These are phyloP conservation scores for Parelbella ahira DNA, from an alignment of 2,888 invertebrate species.

Conservation along the genomic window DNA sequence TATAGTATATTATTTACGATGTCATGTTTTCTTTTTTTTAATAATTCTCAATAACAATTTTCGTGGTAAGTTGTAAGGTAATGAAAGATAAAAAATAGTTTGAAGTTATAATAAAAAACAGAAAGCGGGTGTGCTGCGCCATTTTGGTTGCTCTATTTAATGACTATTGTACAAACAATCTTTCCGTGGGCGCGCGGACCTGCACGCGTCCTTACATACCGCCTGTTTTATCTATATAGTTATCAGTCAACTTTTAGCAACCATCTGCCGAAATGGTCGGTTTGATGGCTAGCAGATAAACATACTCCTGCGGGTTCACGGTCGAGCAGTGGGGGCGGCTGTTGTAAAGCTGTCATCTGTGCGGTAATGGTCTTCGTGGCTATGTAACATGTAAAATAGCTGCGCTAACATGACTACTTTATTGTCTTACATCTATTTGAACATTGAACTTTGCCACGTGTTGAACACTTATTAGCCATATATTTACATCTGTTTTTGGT, in stretches of 20 bases:
- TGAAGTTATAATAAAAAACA: background rate
- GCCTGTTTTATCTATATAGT: slow-evolving; percentile 31
- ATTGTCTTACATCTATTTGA: slow-evolving; percentile 29
- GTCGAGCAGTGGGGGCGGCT: slow-evolving; percentile 46
- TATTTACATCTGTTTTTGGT: slow-evolving; percentile 27
- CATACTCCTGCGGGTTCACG: slow-evolving; percentile 53
- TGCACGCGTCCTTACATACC: slow-evolving; percentile 20
- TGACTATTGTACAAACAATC: too few species aligned
- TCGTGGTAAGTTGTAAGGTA: too few species aligned
- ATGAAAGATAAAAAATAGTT: too few species aligned
- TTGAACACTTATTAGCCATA: slow-evolving; percentile 42
- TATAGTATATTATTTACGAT: too few species aligned
- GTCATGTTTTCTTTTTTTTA: too few species aligned
- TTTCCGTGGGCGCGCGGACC: too few species aligned
- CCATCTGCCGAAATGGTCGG: slow-evolving; percentile 66
- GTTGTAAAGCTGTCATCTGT: slow-evolving; percentile 46
- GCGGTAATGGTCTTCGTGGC: slow-evolving; percentile 35
- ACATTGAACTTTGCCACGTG: slow-evolving; percentile 51
- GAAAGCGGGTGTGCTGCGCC: too few species aligned
- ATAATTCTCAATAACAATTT: too few species aligned
- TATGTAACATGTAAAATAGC: slow-evolving; percentile 29
- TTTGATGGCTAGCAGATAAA: slow-evolving; percentile 60
- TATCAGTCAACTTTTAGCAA: slow-evolving; percentile 57
- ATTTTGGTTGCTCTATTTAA: slow-evolving; percentile 1
- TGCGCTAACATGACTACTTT: slow-evolving; percentile 24